A percentile compares a stretch with the other conserved stretches of the same genome.
phyloP scores from a whole-genome alignment of 2,797 vertebrate species.

The Gymnodraco acuticeps region DNA sequence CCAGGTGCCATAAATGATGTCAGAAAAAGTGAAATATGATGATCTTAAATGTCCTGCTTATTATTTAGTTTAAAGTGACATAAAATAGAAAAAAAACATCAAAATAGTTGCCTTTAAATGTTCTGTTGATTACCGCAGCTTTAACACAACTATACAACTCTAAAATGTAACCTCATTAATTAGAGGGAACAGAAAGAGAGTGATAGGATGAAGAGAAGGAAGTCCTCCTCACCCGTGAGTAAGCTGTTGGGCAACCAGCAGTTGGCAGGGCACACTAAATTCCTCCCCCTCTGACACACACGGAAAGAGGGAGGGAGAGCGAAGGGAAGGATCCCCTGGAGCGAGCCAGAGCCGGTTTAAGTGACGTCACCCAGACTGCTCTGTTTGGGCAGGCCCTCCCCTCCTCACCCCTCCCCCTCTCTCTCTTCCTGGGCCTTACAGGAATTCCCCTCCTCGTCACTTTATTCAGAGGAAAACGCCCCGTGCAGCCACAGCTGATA shows the following conservation, averaged over 20 bases:
- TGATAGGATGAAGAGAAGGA: not conserved
- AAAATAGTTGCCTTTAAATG: too few relatives aligned
- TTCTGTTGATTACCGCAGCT: too few relatives aligned
- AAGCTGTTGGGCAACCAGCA: conserved; percentile 63
- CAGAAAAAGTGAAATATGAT: too few relatives aligned
- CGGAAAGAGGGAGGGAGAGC: conserved; percentile 19
- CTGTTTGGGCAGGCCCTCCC: conserved; percentile 48
- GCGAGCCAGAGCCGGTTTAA: conserved; percentile 70
- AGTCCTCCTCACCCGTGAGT: conserved; percentile 28
- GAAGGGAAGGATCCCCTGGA: conserved; percentile 71
- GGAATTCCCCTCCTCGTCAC: conserved; percentile 84
- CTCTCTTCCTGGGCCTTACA: conserved; percentile 66
- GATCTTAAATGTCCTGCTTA: too few relatives aligned
- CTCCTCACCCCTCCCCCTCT: not conserved
- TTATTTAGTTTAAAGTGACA: too few relatives aligned
- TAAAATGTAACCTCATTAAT: not conserved
- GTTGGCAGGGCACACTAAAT: conserved; percentile 43
- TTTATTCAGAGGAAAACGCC: conserved; percentile 75
- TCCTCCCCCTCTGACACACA: conserved; percentile 49
- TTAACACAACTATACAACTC: not conserved
- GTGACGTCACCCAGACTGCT: conserved; percentile 70
- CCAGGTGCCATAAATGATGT: too few relatives aligned
- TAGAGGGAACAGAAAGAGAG: conserved; percentile 30
- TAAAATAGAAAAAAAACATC: too few relatives aligned
- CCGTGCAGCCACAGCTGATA: conserved; percentile 72